A percentile compares a stretch with the other conserved stretches of the same genome.
phyloP scores from a whole-genome alignment of 2,888 invertebrate species.

The Papilio protenor region DNA sequence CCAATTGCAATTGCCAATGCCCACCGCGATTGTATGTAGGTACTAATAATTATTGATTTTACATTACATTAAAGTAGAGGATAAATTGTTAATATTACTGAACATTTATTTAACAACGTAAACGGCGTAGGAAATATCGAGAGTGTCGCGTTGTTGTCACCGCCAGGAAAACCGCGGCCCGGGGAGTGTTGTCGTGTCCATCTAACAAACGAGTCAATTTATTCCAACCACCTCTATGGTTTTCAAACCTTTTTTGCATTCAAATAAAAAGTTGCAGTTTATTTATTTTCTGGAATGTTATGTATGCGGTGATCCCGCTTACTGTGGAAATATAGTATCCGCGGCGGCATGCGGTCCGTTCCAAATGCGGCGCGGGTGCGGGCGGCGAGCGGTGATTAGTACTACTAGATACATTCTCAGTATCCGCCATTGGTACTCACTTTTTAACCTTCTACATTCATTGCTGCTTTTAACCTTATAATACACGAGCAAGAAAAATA shows the following conservation, averaged over 20 bases:
- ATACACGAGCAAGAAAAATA: background rate
- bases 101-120: background rate
- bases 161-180: background rate
- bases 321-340: constrained; percentile 4
- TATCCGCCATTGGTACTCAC: background rate
- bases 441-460: background rate
- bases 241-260: background rate
- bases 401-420: background rate
- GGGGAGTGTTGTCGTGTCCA: background rate
- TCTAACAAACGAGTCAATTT: background rate
- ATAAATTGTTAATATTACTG: background rate
- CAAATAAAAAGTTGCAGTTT: background rate
- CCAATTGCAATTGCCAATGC: no score
- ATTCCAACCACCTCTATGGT: background rate
- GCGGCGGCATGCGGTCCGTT: constrained; percentile 26
- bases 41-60: no score
- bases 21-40: no score
- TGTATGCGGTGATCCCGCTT: background rate
- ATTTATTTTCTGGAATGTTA: background rate
- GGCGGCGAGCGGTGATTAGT: constrained; percentile 19
- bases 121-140: background rate
- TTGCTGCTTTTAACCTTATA: background rate
- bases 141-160: background rate
- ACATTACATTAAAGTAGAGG: background rate
- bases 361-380: constrained; percentile 6